Base-by-base conservation (phyloP, 1,140 invertebrate species). In the Theocolax elegans region DNA sequence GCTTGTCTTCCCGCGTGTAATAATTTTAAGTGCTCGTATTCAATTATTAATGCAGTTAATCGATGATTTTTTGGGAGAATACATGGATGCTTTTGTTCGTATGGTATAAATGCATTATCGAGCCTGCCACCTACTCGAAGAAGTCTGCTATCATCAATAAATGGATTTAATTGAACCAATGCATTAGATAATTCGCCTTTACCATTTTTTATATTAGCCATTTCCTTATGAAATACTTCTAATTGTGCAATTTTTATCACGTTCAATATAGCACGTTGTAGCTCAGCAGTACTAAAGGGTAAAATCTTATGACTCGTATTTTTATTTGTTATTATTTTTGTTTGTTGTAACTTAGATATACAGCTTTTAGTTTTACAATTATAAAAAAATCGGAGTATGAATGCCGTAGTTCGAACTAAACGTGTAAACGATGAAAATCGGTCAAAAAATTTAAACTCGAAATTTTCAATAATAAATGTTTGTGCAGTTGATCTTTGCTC, bases 21-120 rank as follows among this genome's bases (percentile, higher is more conserved):
- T 8, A 1, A 27, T 54, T 13, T 42, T 13, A 27, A n/a, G 15
- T 56, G 51, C 10, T 53, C 49, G 23, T 44, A 8, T 53, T 27
- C 3, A 19, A 66, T 54, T 12, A 54, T 66, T 13, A 66, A 27
- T 17, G 54, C 27, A 1, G 64, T 66, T 3, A 66, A n/a, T 1
- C 56, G 49, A 40, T 65, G 17, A 29, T 54, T n/a, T 25, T 25
- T 38, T 2, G 64, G 64, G 9, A 66, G 12, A n/a, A 66, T 1
- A 44, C 54, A 56, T 23, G 63, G 63, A 23, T 51, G 49, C 42
- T 65, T 65, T 1, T 35, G 27, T 9, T 21, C 23, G 8, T 65
- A 38, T 2, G 51, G 25, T 2, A 66, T 19, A 13, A 15, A 15
- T 27, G 40, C 21, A 19, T 66, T 44, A 15, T 27, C 23, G 12